Conservation (phyloP, 2,888 invertebrate genomes). For the Ophion ventricosus region DNA sequence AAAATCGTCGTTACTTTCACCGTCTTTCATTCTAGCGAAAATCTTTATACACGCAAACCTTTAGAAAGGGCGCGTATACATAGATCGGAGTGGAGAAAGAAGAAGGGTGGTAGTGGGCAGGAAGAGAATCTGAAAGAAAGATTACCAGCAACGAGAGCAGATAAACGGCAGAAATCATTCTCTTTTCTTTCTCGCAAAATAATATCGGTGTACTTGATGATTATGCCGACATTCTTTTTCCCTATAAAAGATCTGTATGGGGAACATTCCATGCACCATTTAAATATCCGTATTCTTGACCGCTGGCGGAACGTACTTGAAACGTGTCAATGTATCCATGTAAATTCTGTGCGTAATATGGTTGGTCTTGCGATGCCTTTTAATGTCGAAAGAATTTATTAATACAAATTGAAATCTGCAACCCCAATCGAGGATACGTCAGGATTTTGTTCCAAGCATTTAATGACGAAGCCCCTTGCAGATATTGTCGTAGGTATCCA, state of each 20-base stretch:
- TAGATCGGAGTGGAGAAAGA: not conserved
- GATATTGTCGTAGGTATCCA: too few relatives aligned
- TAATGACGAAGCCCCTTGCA: too few relatives aligned
- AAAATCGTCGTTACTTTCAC: constrained; percentile 43
- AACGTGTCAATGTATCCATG: too few relatives aligned
- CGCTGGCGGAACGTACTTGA: too few relatives aligned
- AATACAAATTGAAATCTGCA: constrained; percentile 6
- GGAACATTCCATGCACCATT: not conserved
- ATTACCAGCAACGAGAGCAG: not conserved
- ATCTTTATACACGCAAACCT: constrained; percentile 48
- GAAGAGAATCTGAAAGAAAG: constrained; percentile 6
- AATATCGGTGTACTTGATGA: not conserved
- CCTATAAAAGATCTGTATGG: not conserved
- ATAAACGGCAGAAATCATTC: not conserved
- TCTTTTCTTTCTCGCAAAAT: not conserved
- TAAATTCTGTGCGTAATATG: too few relatives aligned
- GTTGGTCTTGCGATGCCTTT: not conserved
- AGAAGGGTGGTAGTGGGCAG: not conserved
- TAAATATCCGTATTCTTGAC: not conserved
- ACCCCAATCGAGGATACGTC: constrained; percentile 12
- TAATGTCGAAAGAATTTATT: not conserved
- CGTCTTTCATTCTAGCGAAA: constrained; percentile 27
- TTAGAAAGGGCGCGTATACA: not conserved
- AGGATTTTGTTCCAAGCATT: not conserved
- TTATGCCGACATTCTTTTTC: not conserved